Percentiles rank a stretch among this genome's conserved stretches.
Conservation (phyloP, 1,140 invertebrate species). For the Contarinia nasturtii region DNA sequence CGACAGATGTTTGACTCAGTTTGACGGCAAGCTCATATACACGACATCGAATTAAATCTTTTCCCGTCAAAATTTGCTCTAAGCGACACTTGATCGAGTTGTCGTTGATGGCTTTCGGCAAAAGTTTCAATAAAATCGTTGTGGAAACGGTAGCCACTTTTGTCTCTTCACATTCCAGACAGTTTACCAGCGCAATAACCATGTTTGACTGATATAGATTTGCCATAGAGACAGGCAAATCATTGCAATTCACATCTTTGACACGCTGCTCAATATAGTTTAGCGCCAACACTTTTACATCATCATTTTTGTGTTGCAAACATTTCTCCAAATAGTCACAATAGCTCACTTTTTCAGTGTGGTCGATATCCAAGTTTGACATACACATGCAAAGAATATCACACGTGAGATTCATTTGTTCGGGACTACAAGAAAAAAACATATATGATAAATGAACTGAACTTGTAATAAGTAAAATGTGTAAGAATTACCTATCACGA, state of each 20-base stretch:
- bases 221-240: neutral
- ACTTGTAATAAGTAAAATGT: neutral
- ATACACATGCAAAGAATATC: constrained; percentile 36
- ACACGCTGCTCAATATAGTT: constrained; percentile 22
- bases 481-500: constrained; percentile 2
- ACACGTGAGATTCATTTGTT: constrained; percentile 31
- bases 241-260: neutral
- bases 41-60: constrained; percentile 14
- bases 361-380: constrained; percentile 28
- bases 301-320: constrained; percentile 29
- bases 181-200: constrained; percentile 7
- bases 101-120: constrained; percentile 17
- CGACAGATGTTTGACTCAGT: constrained; percentile 35
- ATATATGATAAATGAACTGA: constrained; percentile 8
- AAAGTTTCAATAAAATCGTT: constrained; percentile 12
- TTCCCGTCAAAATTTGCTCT: constrained; percentile 9
- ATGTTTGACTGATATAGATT: neutral
- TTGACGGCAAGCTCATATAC: constrained; percentile 44
- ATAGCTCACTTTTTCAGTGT: constrained; percentile 21
- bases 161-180: constrained; percentile 9
- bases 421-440: constrained; percentile 26
- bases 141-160: constrained; percentile 9
- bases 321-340: constrained; percentile 27
- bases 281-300: constrained; percentile 31
- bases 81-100: constrained; percentile 10